phyloP scores from a whole-genome alignment of 2,113 vertebrate species.

The Tinamus guttatus region DNA sequence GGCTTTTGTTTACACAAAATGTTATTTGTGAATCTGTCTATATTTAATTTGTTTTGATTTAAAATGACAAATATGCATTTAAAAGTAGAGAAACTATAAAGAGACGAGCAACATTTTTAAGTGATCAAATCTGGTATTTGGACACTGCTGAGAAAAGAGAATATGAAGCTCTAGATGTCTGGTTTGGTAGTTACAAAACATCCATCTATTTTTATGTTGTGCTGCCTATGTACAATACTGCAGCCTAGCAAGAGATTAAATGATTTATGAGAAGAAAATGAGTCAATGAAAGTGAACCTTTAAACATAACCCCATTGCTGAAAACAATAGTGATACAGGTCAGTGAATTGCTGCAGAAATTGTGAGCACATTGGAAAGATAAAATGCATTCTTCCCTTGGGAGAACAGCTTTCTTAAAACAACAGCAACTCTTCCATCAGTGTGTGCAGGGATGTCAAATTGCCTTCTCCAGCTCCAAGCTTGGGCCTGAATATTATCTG shows the following conservation, averaged over 20 bases:
- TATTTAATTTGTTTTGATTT: not conserved
- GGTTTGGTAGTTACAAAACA: not conserved
- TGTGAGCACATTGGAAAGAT: not conserved
- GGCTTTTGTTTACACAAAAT: not conserved
- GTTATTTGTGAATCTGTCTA: not conserved
- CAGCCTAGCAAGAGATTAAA: conserved; percentile 9
- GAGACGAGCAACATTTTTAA: not conserved
- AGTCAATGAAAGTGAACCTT: not conserved
- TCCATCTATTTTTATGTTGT: not conserved
- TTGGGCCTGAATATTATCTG: not conserved
- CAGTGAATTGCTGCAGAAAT: conserved; percentile 12
- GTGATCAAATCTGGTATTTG: not conserved
- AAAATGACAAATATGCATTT: not conserved
- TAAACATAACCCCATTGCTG: not conserved
- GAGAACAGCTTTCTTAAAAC: conserved; percentile 7
- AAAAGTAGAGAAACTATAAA: not conserved
- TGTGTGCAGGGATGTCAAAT: not conserved
- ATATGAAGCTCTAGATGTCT: not conserved
- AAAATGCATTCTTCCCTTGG: not conserved
- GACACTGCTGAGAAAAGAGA: not conserved
- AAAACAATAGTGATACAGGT: conserved; percentile 10
- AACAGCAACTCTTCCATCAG: not conserved
- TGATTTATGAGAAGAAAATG: conserved; percentile 33
- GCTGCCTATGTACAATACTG: not conserved
- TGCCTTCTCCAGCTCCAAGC: not conserved